Evolutionary conservation across 2,113 vertebrate species (phyloP), one percentile per base, ranked within the genome.

Genomic region (Passer montanus): DNA sequence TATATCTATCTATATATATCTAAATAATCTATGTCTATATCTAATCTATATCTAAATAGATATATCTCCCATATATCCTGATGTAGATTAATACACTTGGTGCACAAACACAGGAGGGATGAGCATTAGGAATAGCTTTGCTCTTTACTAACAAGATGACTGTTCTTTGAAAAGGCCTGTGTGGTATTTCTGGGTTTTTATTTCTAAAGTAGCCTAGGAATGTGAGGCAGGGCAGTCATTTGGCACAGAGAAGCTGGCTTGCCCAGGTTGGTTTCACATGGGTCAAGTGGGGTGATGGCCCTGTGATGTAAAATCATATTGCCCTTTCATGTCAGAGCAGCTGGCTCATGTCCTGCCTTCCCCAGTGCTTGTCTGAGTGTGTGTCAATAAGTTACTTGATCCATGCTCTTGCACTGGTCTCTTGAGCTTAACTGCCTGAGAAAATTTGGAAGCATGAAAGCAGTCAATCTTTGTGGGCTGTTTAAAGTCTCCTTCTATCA

Each of bases 371-470:
- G 10, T 68, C 63, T 79, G 30, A 2, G 1, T 78, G 13, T 75
- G 31, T 91, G 89, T 96, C 81, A 96, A 60, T 94, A 96, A 93
- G 60, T 76, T 92, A 94, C 68, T 86, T 84, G 89, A 97, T 90
- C 84, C 43, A 13, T 70, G 66, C 59, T 92, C 67, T 68, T 72
- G 16, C 33, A 43, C 37, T 11, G 58, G 59, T 93, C 90, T 93
- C 90, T 60, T 66, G 91, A 96, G 92, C 30, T 96, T 96, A 91
- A 67, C 91, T 87, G 89, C 69, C 87, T 68, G 73, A 87, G 82
- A 95, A 96, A 82, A 90, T 86, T 78, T 92, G 76, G 82, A 94
- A 85, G 75, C 84, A 72, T 85, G 78, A 95, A 93, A 89, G 90
- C 75, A 86, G 73, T 76, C 1, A 11, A 81, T 91, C 87, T 89